Evolutionary conservation across 2,888 invertebrate genomes (phyloP), one percentile per base, ranked within the genome.

Genomic region (Phytoseiulus persimilis): DNA sequence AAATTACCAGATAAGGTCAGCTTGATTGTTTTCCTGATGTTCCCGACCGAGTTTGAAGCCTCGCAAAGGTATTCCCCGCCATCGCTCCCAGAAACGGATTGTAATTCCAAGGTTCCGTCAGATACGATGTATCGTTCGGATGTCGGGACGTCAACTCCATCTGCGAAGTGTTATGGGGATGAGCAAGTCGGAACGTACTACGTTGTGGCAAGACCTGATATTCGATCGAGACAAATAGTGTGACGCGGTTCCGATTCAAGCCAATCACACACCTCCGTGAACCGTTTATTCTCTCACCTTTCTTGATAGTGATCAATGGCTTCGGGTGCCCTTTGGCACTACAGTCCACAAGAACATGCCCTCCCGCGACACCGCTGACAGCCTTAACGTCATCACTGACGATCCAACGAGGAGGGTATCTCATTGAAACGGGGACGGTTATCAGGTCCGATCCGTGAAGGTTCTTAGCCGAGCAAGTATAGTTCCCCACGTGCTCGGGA

Each of bases 21-120:
- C 31, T 18, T 33, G 31, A 84, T 31, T 23, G 23, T 33, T 0
- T 33, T 84, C 31, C 32, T 31, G 2, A 84, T 84, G 23, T 23
- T 84, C 1, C 84, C 84, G 33, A 84, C 18, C 9, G 84, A 84
- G 33, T 84, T 84, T 23, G 84, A 84, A 23, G 84, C 84, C 28
- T 84, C 23, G 33, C 84, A 84, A 23, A 31, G 18, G 31, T 84
- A 84, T 32, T 31, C 18, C 9, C 84, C 84, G 32, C 31, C 31
- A 33, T 84, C 84, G n/a, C 31, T 18, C 2, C 14, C 32, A 32
- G 32, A 33, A 84, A 84, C 84, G 14, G 3, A 3, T 32, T 84
- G 32, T 32, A 84, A 5, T 23, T 2, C 18, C 32, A 84, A 31
- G 32, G 31, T 23, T 31, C 84, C 84, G 2, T 31, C 33, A 31